Evolutionary conservation across 2,113 vertebrate species (phyloP).

Genomic region (Phocoena phocoena): DNA sequence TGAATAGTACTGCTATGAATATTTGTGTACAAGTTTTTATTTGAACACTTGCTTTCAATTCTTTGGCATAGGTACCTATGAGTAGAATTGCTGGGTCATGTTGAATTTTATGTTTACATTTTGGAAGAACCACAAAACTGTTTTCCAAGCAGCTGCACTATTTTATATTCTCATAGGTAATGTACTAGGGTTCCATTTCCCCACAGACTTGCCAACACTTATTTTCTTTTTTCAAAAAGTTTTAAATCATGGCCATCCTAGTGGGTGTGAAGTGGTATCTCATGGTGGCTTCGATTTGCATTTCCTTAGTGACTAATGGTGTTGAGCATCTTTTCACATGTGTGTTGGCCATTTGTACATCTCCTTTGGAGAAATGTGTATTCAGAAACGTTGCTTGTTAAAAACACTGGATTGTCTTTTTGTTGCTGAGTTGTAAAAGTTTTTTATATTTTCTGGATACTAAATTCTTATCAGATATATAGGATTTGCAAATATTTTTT

Average conservation of each 20-base stretch:
- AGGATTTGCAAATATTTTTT: neutral
- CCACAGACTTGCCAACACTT: neutral
- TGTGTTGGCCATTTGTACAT: neutral
- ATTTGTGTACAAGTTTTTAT: neutral
- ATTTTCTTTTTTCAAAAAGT: neutral
- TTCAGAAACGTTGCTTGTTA: neutral
- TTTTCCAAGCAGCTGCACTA: neutral
- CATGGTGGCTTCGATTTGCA: neutral
- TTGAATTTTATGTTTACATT: neutral
- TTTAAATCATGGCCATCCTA: neutral
- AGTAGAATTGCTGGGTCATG: neutral
- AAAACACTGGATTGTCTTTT: neutral
- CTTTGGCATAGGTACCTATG: neutral
- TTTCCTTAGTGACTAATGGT: neutral
- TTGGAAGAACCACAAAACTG: neutral
- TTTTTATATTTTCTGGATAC: neutral
- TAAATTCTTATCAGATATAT: neutral
- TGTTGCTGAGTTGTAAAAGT: neutral
- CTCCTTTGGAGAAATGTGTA: neutral
- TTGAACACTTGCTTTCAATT: neutral
- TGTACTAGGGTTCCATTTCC: neutral
- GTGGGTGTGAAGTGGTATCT: neutral
- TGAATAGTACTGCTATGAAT: neutral
- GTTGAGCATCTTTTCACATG: neutral
- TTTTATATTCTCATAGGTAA: neutral